Conservation (phyloP, 1,140 invertebrate genomes). For the Cotesia glomerata region DNA sequence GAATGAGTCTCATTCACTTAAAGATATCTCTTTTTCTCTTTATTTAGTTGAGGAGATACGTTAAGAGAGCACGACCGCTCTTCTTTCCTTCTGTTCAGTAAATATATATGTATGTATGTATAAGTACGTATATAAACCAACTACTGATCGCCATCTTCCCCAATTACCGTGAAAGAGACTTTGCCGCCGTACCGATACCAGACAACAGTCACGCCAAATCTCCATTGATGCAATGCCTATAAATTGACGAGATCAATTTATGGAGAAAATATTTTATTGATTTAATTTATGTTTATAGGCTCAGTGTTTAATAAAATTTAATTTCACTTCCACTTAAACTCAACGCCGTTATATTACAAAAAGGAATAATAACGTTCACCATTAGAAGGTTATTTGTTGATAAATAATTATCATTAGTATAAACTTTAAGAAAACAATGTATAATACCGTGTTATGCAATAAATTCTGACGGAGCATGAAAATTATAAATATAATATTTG, state of each 20-base stretch:
- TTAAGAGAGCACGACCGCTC: neutral
- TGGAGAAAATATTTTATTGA: neutral
- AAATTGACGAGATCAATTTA: conserved; percentile 11
- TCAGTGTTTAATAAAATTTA: no score
- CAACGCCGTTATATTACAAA: no score
- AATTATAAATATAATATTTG: neutral
- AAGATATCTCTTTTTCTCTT: neutral
- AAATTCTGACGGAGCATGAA: no score
- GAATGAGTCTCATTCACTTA: conserved; percentile 6
- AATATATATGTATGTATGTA: neutral
- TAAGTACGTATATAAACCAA: neutral
- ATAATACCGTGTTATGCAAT: no score
- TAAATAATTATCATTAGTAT: no score
- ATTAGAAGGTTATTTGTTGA: no score
- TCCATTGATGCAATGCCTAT: conserved; percentile 1
- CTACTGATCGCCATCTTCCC: conserved; percentile 12
- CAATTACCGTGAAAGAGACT: conserved; percentile 22
- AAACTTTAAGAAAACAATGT: no score
- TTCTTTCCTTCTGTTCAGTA: neutral
- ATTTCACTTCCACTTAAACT: no score
- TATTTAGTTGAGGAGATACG: neutral
- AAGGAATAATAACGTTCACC: no score
- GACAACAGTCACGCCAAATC: conserved; percentile 17
- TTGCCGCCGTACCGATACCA: neutral
- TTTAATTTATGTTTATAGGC: neutral